These are phyloP conservation scores for Zoanthus gigantus DNA, from an alignment of 92 coral and sea anemone species.

Conservation along the genomic window DNA sequence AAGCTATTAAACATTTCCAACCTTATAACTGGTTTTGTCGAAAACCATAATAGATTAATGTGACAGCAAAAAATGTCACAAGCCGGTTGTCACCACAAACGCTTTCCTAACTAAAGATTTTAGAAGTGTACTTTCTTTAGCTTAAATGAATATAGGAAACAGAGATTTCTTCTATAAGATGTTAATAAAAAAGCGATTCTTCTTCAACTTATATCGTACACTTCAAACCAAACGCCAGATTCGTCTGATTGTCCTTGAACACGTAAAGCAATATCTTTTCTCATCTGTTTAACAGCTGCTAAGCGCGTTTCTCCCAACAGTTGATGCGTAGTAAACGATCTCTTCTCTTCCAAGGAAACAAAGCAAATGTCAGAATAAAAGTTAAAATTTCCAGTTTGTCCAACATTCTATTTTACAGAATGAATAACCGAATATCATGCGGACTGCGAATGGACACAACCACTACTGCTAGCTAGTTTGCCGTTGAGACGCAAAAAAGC, in stretches of 20 bases:
- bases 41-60: neutral
- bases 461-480: neutral
- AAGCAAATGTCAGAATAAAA: neutral
- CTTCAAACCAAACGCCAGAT: neutral
- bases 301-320: neutral
- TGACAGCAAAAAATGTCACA: neutral
- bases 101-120: neutral
- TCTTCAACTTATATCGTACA: neutral
- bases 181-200: neutral
- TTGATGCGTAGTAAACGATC: neutral
- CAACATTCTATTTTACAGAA: neutral
- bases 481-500: neutral
- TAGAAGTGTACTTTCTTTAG: neutral
- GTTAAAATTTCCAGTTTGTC: neutral
- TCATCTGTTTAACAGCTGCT: slow-evolving; percentile 42
- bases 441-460: neutral
- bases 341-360: neutral
- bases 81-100: too few relatives aligned
- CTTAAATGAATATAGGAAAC: slow-evolving; percentile 5
- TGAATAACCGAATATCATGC: too few relatives aligned
- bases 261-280: neutral
- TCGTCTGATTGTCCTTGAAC: slow-evolving; percentile 13
- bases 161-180: slow-evolving; percentile 7
- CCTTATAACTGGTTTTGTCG: too few relatives aligned
- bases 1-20: too few relatives aligned